Percentiles rank a stretch among this genome's conserved stretches.
Conservation (phyloP, 1,140 invertebrate genomes). For the Calliphora vicina region DNA sequence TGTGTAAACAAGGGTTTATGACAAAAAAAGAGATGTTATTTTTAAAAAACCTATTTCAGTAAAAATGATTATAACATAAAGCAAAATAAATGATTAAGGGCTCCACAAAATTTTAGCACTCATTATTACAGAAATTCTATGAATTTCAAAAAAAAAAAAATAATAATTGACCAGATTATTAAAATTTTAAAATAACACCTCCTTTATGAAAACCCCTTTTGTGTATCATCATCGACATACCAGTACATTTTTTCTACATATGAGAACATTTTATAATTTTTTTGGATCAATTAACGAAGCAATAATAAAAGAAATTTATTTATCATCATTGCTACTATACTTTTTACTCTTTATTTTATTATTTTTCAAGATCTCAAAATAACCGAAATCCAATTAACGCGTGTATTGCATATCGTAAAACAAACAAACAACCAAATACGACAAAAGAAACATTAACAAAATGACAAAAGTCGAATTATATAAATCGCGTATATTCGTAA, state of each 20-base stretch:
- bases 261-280: neutral
- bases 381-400: neutral
- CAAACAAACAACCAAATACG: neutral
- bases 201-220: neutral
- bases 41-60: too few species aligned
- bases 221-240: neutral
- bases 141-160: too few species aligned
- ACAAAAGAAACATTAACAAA: slow-evolving; percentile 37
- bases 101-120: too few species aligned
- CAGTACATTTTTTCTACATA: neutral
- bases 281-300: neutral
- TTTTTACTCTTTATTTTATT: neutral
- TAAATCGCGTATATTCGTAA: slow-evolving; percentile 61
- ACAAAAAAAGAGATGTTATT: too few species aligned
- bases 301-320: neutral
- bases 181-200: neutral
- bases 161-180: too few species aligned
- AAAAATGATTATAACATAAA: too few species aligned
- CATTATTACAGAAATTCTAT: too few species aligned
- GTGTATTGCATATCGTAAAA: neutral
- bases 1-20: too few species aligned
- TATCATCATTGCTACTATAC: too few species aligned
- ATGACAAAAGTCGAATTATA: slow-evolving; percentile 63
- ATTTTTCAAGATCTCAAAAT: neutral
- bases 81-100: too few species aligned